These are phyloP conservation scores for Mandrillus leucophaeus DNA, from an alignment of 2,113 vertebrate species.

Conservation along the genomic window DNA sequence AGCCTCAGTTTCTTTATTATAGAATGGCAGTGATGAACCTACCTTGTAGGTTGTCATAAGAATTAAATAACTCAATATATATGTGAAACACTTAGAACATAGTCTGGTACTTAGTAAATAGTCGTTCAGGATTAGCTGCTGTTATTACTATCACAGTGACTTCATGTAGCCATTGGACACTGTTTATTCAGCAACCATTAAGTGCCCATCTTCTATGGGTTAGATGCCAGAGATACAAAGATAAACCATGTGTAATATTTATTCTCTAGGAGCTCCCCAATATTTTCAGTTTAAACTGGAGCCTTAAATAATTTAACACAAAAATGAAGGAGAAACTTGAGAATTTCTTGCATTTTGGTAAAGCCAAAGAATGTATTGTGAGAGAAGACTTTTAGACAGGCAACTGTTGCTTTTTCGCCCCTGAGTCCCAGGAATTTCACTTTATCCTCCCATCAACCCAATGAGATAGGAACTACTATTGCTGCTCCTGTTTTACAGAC, in stretches of 20 bases:
- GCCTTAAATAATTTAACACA: background rate
- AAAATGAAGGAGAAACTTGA: background rate
- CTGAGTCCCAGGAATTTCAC: background rate
- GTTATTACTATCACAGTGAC: background rate
- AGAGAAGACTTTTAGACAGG: background rate
- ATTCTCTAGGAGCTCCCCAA: background rate
- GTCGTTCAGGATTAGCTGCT: background rate
- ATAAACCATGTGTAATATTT: background rate
- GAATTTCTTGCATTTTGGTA: background rate
- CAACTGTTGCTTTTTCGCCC: background rate
- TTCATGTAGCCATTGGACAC: background rate
- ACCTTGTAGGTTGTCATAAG: background rate
- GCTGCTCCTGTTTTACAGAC: background rate
- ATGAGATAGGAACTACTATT: background rate
- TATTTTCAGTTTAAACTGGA: conserved; percentile 8
- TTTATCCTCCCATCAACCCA: background rate
- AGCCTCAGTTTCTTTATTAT: background rate
- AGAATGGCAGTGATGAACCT: background rate
- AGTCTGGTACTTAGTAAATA: background rate
- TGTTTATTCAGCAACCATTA: background rate
- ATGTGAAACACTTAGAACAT: background rate
- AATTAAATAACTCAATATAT: background rate
- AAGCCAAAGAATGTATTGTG: background rate
- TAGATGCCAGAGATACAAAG: background rate
- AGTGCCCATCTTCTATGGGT: background rate